These are phyloP conservation scores for Dendrocopos noguchii DNA, from an alignment of 2,113 vertebrate genomes.

Conservation along the genomic window DNA sequence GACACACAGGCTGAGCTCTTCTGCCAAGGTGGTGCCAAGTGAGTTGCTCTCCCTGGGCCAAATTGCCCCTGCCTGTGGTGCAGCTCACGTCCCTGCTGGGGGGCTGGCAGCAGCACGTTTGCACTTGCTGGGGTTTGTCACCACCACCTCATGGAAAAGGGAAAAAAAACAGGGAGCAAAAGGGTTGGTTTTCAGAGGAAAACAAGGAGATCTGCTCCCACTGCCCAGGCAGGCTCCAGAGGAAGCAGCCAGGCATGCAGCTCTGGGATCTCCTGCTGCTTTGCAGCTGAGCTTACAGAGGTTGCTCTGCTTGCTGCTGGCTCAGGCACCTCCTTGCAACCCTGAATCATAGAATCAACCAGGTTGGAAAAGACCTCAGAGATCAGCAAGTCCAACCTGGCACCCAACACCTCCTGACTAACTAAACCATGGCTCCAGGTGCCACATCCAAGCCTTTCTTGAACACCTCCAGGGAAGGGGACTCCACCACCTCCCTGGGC, in stretches of 20 bases:
- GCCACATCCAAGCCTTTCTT: no score
- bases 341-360: background rate
- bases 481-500: no score
- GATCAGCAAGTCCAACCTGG: no score
- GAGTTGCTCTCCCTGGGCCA: constrained; percentile 11
- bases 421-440: no score
- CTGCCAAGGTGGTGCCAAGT: constrained; percentile 1
- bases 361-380: no score
- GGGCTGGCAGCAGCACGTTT: background rate
- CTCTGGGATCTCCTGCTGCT: background rate
- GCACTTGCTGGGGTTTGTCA: background rate
- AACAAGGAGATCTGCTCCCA: background rate
- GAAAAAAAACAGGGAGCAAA: background rate
- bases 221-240: background rate
- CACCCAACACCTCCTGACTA: no score
- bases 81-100: background rate
- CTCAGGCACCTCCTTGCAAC: background rate
- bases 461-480: no score
- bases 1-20: constrained; percentile 7
- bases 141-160: background rate
- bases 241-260: background rate
- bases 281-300: background rate
- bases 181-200: background rate
- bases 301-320: background rate
- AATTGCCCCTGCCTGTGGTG: background rate